phyloP scores from a whole-genome alignment of 2,888 invertebrate genomes.

The Caenorhabditis doughertyi region DNA sequence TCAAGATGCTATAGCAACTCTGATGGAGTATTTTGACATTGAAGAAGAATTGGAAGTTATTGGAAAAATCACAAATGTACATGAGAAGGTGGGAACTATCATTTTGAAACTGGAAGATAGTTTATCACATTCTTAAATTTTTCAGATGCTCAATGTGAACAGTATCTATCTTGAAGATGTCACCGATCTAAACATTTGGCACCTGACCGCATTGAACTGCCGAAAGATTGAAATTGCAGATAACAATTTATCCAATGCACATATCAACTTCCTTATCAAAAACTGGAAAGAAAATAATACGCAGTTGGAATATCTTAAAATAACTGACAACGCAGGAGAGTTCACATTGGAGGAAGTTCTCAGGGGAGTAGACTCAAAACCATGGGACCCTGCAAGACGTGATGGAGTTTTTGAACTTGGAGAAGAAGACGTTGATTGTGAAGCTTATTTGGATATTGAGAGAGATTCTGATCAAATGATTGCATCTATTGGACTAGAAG shows the following conservation, averaged over 20 bases:
- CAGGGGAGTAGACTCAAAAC: neutral
- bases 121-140: neutral
- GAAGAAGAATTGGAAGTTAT: neutral
- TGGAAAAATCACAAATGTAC: neutral
- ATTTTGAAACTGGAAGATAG: neutral
- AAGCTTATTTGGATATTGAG: neutral
- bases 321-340: neutral
- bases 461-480: neutral
- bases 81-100: neutral
- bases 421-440: neutral
- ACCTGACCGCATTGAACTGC: neutral
- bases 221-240: neutral
- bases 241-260: neutral
- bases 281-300: neutral
- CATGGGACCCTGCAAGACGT: neutral
- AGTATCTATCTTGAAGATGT: neutral
- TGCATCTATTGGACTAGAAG: neutral
- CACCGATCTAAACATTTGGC: neutral
- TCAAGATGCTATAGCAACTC: neutral
- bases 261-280: neutral
- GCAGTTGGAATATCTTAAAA: neutral
- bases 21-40: neutral
- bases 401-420: neutral
- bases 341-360: neutral
- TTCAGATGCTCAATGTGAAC: neutral